These are phyloP conservation scores for Leptosomus discolor DNA, from an alignment of 2,113 vertebrate species.

Conservation along the genomic window DNA sequence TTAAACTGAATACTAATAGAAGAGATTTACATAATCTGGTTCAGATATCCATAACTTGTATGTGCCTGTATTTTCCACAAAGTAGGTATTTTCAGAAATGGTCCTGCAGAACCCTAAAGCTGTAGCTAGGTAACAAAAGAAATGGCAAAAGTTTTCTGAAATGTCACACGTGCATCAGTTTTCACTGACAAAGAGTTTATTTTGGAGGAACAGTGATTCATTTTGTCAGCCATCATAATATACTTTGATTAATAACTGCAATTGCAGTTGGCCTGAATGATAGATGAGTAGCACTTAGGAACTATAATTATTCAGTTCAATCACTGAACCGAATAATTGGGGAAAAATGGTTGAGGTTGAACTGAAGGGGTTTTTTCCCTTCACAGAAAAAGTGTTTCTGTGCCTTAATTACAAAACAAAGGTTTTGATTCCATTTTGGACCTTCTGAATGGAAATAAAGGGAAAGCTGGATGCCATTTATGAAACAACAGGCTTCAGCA, in stretches of 20 bases:
- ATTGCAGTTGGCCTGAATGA: constrained; percentile 31
- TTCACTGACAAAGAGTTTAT: not conserved
- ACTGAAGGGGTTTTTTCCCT: not conserved
- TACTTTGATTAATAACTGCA: constrained; percentile 46
- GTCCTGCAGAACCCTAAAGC: not conserved
- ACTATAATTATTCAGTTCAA: constrained; percentile 5
- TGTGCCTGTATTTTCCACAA: not conserved
- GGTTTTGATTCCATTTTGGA: not conserved
- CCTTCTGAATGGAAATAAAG: not conserved
- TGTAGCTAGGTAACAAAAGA: not conserved
- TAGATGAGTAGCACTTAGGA: constrained; percentile 23
- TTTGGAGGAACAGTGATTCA: not conserved
- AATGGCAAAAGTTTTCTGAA: not conserved
- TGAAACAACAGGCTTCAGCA: not conserved
- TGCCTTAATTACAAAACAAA: constrained; percentile 4
- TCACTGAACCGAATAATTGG: constrained; percentile 11
- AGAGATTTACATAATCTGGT: not conserved
- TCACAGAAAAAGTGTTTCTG: not conserved
- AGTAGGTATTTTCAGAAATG: not conserved
- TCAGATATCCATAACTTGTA: not conserved
- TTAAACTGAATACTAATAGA: not conserved
- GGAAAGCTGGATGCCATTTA: not conserved
- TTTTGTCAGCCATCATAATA: constrained; percentile 2
- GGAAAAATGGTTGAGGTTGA: not conserved
- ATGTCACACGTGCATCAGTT: not conserved